Base-by-base conservation (phyloP, 2,113 vertebrate species). In the Oreochromis niloticus region DNA sequence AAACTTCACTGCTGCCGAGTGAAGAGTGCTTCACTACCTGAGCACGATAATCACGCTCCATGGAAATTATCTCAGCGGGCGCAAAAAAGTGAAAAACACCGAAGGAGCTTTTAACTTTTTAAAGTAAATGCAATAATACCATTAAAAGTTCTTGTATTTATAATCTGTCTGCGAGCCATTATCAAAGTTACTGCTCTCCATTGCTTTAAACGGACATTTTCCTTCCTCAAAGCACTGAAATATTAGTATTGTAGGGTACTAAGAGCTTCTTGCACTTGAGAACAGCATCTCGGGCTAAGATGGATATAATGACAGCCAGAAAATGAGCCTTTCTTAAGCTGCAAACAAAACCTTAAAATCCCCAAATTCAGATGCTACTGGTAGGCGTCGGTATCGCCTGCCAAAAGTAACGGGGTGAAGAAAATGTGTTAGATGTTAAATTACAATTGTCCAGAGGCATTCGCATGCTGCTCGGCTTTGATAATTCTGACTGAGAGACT, bases 401-500 rank as follows among this genome's bases (percentile, higher is more conserved):
- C 89, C 89, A 94, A 91, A 90, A 88, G 92, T 89, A 89, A 90
- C 88, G 91, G 89, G 88, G 80, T 85, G 87, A 90, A 85, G 83
- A 68, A 68, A 83, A 87, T 30, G 87, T 87, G 87, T 88, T 83
- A 80, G 46, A 91, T 89, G 88, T 88, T 89, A 85, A 88, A 92
- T 93, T 68, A 80, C 88, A 94, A 92, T 79, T 56, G 80, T 87
- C 89, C 85, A 56, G 46, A 89, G 87, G 84, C 89, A 82, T 88
- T 87, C 48, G 85, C 83, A 84, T 79, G 81, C 75, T 36, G 68
- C 79, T 73, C 30, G 54, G 79, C 87, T 91, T 89, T 86, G 57
- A 90, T 85, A 83, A 90, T 80, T 85, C 85, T 78, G 87, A 84
- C 50, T 85, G 56, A 7, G 66, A 84, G 59, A 83, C 81, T 75